Evolutionary conservation across 2,888 invertebrate genomes (phyloP).

Genomic region (Mesopsocus fuscifrons): DNA sequence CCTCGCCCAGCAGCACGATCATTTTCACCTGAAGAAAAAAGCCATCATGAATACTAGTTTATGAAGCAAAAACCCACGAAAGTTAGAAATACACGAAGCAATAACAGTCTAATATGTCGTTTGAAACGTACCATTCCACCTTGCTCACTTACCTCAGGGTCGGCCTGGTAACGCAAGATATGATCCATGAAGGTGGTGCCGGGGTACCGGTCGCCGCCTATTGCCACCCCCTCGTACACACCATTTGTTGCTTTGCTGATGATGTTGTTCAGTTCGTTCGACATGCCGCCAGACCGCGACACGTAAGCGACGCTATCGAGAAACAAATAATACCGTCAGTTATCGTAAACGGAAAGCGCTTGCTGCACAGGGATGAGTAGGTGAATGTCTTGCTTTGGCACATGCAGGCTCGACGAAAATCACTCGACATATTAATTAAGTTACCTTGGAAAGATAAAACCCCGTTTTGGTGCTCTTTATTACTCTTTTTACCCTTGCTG

Average conservation of each 20-base stretch:
- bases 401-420: too few species aligned
- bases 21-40: constrained; percentile 68
- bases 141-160: constrained; percentile 31
- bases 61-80: constrained; percentile 9
- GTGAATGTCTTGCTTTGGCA: too few species aligned
- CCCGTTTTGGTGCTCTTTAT: too few species aligned
- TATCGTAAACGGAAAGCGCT: too few species aligned
- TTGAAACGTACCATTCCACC: not conserved
- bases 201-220: constrained; percentile 92
- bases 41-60: too few species aligned
- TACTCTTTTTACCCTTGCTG: too few species aligned
- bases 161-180: constrained; percentile 55
- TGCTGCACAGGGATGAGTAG: too few species aligned
- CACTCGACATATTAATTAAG: too few species aligned
- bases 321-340: too few species aligned
- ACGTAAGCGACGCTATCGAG: constrained; percentile 83
- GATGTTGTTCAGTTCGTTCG: constrained; percentile 97
- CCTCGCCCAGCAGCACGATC: constrained; percentile 89
- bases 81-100: constrained; percentile 12
- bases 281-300: constrained; percentile 98
- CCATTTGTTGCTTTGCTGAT: constrained; percentile 93
- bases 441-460: too few species aligned
- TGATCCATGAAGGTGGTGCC: constrained; percentile 98
- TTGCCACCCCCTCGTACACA: constrained; percentile 94
- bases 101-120: not conserved